phyloP scores from a whole-genome alignment of 2,888 invertebrate genomes.

The Vanessa cardui region DNA sequence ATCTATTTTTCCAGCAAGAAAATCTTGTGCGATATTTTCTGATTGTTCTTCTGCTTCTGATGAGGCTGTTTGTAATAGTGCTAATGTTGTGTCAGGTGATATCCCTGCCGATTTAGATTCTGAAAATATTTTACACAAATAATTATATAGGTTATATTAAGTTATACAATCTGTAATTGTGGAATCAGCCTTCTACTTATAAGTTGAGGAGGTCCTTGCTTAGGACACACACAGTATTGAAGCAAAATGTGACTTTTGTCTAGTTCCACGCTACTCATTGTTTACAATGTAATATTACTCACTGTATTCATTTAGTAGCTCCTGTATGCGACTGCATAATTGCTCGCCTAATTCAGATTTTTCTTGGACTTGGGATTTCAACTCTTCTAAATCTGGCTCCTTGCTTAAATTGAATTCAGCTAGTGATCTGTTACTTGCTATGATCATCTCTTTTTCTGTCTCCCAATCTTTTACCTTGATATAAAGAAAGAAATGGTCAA shows the following conservation, averaged over 20 bases:
- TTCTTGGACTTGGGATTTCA: conserved; percentile 87
- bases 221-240: too few species aligned
- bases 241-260: too few species aligned
- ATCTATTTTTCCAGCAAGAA: conserved; percentile 87
- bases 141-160: too few species aligned
- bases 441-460: conserved; percentile 92
- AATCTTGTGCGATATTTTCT: conserved; percentile 91
- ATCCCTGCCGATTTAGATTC: conserved; percentile 89
- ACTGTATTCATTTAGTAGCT: conserved; percentile 91
- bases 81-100: conserved; percentile 93
- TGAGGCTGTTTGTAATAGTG: conserved; percentile 94
- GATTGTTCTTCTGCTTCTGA: conserved; percentile 97
- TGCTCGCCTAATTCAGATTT: conserved; percentile 86
- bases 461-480: conserved; percentile 89
- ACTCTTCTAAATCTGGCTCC: conserved; percentile 91
- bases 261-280: too few species aligned
- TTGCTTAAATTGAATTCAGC: conserved; percentile 95
- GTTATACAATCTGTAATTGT: too few species aligned
- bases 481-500: conserved; percentile 27
- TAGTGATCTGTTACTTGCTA: conserved; percentile 93
- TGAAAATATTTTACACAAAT: conserved; percentile 59
- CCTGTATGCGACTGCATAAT: conserved; percentile 87
- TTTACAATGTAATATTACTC: conserved; percentile 55
- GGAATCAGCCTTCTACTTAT: too few species aligned
- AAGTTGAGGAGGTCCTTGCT: too few species aligned